phyloP scores from a whole-genome alignment of 2,113 vertebrate genomes.

The Protobothrops flavoviridis region DNA sequence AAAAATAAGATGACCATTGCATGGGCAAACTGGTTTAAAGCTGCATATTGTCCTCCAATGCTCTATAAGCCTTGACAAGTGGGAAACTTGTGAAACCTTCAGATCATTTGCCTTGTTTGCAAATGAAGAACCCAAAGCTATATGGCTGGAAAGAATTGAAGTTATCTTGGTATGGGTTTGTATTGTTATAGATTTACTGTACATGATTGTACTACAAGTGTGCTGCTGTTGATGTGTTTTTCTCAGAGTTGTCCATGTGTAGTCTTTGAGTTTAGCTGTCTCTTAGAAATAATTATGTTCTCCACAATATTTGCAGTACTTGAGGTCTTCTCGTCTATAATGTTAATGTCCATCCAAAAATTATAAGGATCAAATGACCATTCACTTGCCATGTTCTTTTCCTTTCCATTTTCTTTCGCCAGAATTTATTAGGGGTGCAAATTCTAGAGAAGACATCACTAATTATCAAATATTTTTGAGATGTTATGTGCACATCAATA shows the following conservation, averaged over 20 bases:
- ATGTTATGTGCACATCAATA: neutral
- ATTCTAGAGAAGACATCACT: neutral
- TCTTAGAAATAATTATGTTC: neutral
- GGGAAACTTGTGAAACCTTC: neutral
- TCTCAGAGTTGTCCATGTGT: no score
- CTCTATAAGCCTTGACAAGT: neutral
- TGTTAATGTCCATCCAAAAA: neutral
- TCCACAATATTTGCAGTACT: neutral
- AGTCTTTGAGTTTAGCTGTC: neutral
- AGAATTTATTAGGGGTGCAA: neutral
- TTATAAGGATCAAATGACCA: neutral
- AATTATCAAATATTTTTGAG: neutral
- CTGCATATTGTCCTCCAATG: neutral
- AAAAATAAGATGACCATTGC: neutral
- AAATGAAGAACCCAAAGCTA: neutral
- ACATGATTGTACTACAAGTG: no score
- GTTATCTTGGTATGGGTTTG: neutral
- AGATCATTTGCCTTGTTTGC: neutral
- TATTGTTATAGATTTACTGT: neutral
- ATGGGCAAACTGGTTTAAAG: neutral
- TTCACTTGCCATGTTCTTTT: neutral
- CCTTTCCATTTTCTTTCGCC: neutral
- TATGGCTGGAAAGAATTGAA: neutral
- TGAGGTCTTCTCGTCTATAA: neutral
- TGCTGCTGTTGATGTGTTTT: no score